Conservation (phyloP, 2,113 vertebrate genomes). For the Megaceryle maxima region DNA sequence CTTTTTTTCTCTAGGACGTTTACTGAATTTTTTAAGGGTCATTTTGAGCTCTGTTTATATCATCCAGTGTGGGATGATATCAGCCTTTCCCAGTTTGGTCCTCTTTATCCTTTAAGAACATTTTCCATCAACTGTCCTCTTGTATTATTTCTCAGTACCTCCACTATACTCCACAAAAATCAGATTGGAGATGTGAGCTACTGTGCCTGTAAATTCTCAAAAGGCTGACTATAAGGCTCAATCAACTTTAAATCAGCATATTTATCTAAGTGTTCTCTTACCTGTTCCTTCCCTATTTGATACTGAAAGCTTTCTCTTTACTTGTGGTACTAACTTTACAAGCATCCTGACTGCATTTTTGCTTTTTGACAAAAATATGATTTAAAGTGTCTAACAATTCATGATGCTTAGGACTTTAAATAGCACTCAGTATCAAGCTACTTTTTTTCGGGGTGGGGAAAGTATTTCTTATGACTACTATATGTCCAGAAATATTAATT, state of each 20-base stretch:
- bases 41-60: background rate
- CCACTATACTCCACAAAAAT: background rate
- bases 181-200: background rate
- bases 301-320: background rate
- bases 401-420: background rate
- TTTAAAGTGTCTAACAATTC: background rate
- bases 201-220: background rate
- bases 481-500: background rate
- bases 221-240: background rate
- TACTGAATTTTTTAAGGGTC: background rate
- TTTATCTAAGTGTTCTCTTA: background rate
- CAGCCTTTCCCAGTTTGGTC: background rate
- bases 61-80: background rate
- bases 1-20: background rate
- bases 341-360: background rate
- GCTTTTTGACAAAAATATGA: background rate
- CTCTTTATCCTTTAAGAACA: background rate
- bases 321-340: background rate
- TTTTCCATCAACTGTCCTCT: background rate
- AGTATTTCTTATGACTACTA: background rate
- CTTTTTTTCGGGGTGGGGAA: rapidly evolving
- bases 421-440: background rate
- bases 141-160: background rate
- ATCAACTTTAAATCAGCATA: background rate
- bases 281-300: background rate